Percentiles rank a stretch among this genome's conserved stretches.
phyloP scores from a whole-genome alignment of 2,888 invertebrate genomes.

The Ceraclea dissimilis region DNA sequence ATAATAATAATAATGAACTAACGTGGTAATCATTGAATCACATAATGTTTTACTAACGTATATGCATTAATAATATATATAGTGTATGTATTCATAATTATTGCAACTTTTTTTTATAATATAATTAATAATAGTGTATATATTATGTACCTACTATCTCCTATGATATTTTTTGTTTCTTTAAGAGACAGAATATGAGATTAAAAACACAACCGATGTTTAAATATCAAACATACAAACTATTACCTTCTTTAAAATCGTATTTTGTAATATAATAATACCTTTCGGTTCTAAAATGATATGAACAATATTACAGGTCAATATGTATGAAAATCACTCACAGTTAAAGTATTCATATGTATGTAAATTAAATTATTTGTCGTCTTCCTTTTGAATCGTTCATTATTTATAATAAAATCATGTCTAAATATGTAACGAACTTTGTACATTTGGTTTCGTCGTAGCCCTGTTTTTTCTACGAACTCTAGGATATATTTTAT shows the following conservation, averaged over 20 bases:
- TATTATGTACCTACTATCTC: not conserved
- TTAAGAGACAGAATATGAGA: not conserved
- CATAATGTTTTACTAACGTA: not conserved
- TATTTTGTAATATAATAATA: too few species aligned
- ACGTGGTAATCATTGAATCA: not conserved
- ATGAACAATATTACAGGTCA: too few species aligned
- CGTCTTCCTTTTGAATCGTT: too few species aligned
- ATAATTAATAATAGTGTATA: not conserved
- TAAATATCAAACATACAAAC: too few species aligned
- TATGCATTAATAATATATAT: too few species aligned
- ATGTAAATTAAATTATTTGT: not conserved
- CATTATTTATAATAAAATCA: too few species aligned
- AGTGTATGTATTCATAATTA: too few species aligned
- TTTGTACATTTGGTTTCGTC: conserved; percentile 26
- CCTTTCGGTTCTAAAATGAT: too few species aligned
- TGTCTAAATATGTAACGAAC: not conserved
- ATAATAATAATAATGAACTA: not conserved
- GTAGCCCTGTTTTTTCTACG: too few species aligned
- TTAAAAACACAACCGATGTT: conserved; percentile 7
- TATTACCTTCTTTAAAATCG: not conserved
- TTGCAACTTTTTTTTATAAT: not conserved
- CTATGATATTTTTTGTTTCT: conserved; percentile 1
- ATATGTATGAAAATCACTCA: not conserved
- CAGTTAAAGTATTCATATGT: conserved; percentile 4
- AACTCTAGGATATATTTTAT: too few species aligned